A percentile compares a stretch with the other conserved stretches of the same genome.
Conservation (phyloP, 2,888 invertebrate species). For the Malachius bipustulatus region DNA sequence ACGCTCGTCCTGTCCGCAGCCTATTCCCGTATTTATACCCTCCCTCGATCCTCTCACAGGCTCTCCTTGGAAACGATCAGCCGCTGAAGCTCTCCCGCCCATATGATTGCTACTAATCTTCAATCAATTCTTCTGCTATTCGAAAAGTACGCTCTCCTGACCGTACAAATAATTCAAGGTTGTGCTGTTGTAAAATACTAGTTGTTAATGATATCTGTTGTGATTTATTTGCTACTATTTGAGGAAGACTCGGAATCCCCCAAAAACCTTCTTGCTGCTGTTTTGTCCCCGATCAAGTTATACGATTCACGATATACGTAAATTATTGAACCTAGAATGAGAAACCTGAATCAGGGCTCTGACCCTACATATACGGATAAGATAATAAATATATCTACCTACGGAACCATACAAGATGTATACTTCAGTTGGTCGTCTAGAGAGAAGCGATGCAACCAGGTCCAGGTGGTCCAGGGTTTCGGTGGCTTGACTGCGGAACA, state of each 20-base stretch:
- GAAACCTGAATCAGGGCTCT: constrained; percentile 13
- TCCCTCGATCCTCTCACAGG: constrained; percentile 11
- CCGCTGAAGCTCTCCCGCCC: constrained; percentile 10
- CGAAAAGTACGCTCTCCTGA: constrained; percentile 31
- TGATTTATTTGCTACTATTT: constrained; percentile 38
- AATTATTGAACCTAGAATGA: constrained; percentile 33
- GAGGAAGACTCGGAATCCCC: constrained; percentile 22
- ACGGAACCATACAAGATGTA: constrained; percentile 39
- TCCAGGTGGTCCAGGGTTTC: constrained; percentile 2
- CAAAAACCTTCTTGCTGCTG: constrained; percentile 28
- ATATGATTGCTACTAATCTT: constrained; percentile 6
- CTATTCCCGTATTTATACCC: constrained; percentile 13
- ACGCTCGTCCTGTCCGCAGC: not conserved
- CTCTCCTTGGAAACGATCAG: constrained; percentile 21
- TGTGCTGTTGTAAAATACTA: constrained; percentile 41
- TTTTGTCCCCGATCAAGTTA: constrained; percentile 23
- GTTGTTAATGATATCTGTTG: constrained; percentile 39
- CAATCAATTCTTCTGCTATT: constrained; percentile 13
- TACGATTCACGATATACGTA: constrained; percentile 39
- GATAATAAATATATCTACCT: constrained; percentile 28
- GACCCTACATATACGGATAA: constrained; percentile 21
- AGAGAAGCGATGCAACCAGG: not conserved
- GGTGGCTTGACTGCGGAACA: constrained; percentile 1
- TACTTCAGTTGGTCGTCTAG: constrained; percentile 35
- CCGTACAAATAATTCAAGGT: constrained; percentile 38